Evolutionary conservation across 2,888 invertebrate species (phyloP), one percentile per base, ranked within the genome.

Genomic region (Hermaeophaga mercurialis): DNA sequence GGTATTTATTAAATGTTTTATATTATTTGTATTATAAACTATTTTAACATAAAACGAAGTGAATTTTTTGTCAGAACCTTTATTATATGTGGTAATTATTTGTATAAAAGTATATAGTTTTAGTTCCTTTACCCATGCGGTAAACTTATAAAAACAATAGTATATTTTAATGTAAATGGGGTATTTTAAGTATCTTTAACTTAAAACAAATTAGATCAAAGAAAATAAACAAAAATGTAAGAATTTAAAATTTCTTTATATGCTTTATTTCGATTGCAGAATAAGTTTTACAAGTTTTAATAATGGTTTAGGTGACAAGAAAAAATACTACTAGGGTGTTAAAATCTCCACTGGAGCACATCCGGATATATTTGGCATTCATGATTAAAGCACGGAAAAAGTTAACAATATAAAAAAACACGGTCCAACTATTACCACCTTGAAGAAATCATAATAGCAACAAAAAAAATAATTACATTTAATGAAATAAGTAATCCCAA

Each of bases 271-370:
- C 17, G 55, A 15, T 60, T 57, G 8, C 54, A 64, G 57, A 61
- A 75, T 73, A 73, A 72, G 71, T 64, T 74, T 73, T 2, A 73
- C 73, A 14, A 66, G 64, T 45, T 61, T 69, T 47, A 71, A 67
- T 47, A 58, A 69, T 53, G 75, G 75, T 9, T 46, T 74, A 38
- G 58, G 54, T 8, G 61, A 61, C 14, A 31, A 24, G 12, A 72
- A 68, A 58, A n/a, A 72, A 65, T 58, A 73, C 74, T 3, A 74
- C 74, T 68, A 78, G 80, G 66, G 78, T 80, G 41, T 66, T 79
- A 56, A 75, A 77, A 59, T 79, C 79, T 46, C 79, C 79, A 58
- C 79, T 59, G 79, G 79, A 62, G 78, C 77, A 34, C 73, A 78
- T 54, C 74, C 75, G 50, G 78, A 78, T 64, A 74, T 77, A 66